These are phyloP conservation scores for Allophyes oxyacanthae DNA, from an alignment of 2,888 invertebrate genomes.

Conservation along the genomic window DNA sequence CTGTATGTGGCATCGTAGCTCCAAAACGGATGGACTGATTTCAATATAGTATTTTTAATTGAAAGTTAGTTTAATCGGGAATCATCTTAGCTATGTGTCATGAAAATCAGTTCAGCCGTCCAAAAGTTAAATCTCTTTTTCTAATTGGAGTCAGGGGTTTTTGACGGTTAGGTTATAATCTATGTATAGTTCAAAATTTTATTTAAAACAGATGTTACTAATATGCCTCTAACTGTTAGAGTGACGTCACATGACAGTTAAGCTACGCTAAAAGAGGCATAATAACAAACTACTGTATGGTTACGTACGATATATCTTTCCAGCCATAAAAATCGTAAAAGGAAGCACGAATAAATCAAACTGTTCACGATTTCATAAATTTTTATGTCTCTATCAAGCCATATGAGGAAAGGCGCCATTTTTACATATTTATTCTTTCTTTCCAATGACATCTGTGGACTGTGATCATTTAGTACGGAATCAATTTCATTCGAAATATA, in stretches of 20 bases:
- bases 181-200: no score
- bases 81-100: no score
- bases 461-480: constrained; percentile 68
- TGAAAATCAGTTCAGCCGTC: no score
- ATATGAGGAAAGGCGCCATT: constrained; percentile 48
- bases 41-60: no score
- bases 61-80: no score
- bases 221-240: constrained; percentile 26
- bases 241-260: constrained; percentile 27
- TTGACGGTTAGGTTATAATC: no score
- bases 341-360: constrained; percentile 64
- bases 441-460: constrained; percentile 67
- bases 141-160: no score
- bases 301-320: constrained; percentile 45
- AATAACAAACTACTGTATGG: constrained; percentile 40
- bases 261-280: constrained; percentile 35
- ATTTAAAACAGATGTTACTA: no score
- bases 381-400: constrained; percentile 59
- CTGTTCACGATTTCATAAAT: constrained; percentile 56
- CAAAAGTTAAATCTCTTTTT: no score
- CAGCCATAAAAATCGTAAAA: constrained; percentile 52
- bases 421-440: constrained; percentile 51
- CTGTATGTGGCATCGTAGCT: no score
- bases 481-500: constrained; percentile 64
- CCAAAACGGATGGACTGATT: no score